Evolutionary conservation across 2,888 invertebrate genomes (phyloP), one percentile per base, ranked within the genome.

Genomic region (Prosopocoilus inquinatus): DNA sequence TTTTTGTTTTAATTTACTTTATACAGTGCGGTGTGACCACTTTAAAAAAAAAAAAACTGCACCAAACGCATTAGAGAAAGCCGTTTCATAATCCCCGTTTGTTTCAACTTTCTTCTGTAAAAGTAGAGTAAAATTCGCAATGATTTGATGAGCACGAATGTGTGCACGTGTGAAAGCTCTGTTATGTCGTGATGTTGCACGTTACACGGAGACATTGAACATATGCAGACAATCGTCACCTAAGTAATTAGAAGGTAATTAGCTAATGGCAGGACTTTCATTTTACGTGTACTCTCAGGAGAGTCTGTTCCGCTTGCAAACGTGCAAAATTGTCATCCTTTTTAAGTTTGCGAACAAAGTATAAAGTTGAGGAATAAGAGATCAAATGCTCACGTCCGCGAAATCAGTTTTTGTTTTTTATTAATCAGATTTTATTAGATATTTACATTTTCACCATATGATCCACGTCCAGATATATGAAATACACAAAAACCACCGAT

Each of bases 221-320:
- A 41, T 13, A 15, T 16, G 41, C 36, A 46, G 39, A 53, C 53
- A 43, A 13, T 12, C 12, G 15, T n/a, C 12, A 36, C 46, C 36
- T 35, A 43, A 56, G 56, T 56, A 56, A 56, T 56, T 56, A 56
- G 56, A 46, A 45, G 56, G 56, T 56, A 56, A 56, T 56, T 56
- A 34, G 56, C 56, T 56, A 56, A 56, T 56, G 56, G 56, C 41
- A 52, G 47, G 47, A 36, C 50, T 49, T 47, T 36, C 46, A 28
- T 46, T 46, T 28, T 15, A 32, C 33, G 28, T 12, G 20, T 7
- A 5, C 46, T 46, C 46, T 9, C 46, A 46, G 11, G 33, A 16
- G 41, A 41, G 41, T 15, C 16, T 9, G 28, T 33, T 32, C 16
- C 28, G 16, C 46, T 46, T 28, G 46, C 20, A 16, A 16, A 16